phyloP scores from a whole-genome alignment of 2,888 invertebrate species.

The Strigamia maritima region DNA sequence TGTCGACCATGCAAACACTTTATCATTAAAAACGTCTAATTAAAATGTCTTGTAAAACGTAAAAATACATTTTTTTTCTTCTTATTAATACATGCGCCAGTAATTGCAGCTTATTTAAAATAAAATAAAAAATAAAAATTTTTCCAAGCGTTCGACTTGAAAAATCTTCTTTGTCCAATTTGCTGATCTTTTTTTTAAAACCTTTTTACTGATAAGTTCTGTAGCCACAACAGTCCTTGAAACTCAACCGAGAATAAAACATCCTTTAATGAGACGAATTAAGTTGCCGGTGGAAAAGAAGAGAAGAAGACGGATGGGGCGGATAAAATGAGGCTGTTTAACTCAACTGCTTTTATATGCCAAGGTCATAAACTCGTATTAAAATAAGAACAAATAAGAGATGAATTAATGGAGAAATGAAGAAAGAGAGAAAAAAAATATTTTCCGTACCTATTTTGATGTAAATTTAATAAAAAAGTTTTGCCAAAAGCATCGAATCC shows the following conservation, averaged over 20 bases:
- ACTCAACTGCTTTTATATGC: conserved; percentile 7
- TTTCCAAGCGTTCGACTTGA: background rate
- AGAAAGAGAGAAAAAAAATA: background rate
- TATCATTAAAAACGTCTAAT: background rate
- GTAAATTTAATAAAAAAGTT: conserved; percentile 29
- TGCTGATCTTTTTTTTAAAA: background rate
- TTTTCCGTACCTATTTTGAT: background rate
- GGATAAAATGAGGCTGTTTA: conserved; percentile 13
- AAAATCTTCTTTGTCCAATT: background rate
- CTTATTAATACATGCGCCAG: background rate
- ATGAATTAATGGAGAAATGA: background rate
- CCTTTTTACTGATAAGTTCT: background rate
- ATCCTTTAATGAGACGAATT: conserved; percentile 12
- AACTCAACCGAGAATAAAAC: conserved; percentile 26
- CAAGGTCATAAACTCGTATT: background rate
- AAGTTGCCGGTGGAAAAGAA: background rate
- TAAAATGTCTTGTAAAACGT: background rate
- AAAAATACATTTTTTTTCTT: background rate
- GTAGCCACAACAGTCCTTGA: conserved; percentile 24
- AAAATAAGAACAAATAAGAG: background rate
- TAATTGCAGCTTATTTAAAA: background rate
- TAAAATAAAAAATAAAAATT: background rate
- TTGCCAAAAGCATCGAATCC: conserved; percentile 29
- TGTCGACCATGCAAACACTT: conserved; percentile 1
- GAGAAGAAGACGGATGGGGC: background rate